Base-by-base conservation (phyloP, 2,888 invertebrate species). In the Caenorhabditis wallacei region DNA sequence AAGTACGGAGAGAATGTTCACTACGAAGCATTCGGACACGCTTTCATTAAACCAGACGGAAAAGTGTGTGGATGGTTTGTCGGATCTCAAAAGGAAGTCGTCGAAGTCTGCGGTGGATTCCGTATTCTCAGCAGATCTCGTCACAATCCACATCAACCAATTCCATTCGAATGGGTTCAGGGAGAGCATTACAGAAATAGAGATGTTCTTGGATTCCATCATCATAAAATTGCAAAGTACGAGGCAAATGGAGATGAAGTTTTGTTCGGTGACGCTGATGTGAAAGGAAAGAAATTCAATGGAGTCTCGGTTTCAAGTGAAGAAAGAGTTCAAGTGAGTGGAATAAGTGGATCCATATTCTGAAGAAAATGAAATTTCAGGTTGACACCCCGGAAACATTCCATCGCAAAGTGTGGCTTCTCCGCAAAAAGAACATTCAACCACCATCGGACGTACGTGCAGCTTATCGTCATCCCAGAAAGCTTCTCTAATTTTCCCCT, bases 21-120 rank as follows among this genome's bases (percentile, higher is more conserved):
- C 54, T 88, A 88, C 63, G 88, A 89, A 48, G 86, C 86, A 0
- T 89, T 88, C 48, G 88, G 88, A 0, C 88, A 89, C 43, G 88
- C 82, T 37, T 84, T 82, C 71, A 74, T 84, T 26, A 82, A 80
- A 46, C 76, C 80, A 2, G 78, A 82, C 18, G 84, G 84, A 22
- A 70, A 64, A 11, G 84, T 87, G 10, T 89, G 88, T 56, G 88
- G 85, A 13, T 86, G 85, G 80, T 89, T 89, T 59, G 85, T 88
- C 18, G 88, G 86, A 0, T 53, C 76, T 56, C 53, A 84, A 11
- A 51, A 75, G 24, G 85, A 86, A 43, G 78, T 86, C 4, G 82
- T 85, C 13, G 85, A 88, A 40, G 84, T 88, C 46, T 89, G 88
- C 57, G 87, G 87, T 24, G 88, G 88, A 54, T 89, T 89, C 85